A percentile compares a stretch with the other conserved stretches of the same genome.
These are phyloP conservation scores for Thryonomys swinderianus DNA, from an alignment of 2,113 vertebrate genomes.

Conservation along the genomic window DNA sequence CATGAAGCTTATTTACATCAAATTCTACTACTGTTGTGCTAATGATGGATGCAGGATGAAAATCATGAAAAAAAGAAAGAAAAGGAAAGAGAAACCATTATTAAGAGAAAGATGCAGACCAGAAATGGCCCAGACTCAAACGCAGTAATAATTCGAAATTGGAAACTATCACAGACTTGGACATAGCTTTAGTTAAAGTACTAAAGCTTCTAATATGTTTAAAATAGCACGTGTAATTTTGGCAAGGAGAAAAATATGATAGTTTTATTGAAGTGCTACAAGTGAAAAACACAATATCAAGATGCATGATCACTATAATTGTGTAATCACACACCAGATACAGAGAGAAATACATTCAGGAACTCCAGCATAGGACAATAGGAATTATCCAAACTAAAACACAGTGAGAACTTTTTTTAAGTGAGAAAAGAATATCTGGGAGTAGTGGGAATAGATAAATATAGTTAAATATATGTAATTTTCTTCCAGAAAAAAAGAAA, in stretches of 20 bases:
- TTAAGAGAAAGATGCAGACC: background rate
- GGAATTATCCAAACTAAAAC: background rate
- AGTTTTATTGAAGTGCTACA: background rate
- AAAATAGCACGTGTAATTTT: background rate
- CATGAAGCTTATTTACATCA: background rate
- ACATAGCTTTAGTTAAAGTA: background rate
- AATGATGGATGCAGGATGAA: background rate
- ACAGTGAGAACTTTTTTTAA: background rate
- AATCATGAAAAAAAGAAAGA: background rate
- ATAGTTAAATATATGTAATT: background rate
- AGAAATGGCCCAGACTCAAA: background rate
- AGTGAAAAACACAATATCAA: background rate
- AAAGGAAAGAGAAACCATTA: background rate
- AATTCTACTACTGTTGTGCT: background rate
- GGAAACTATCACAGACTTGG: background rate
- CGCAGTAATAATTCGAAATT: background rate
- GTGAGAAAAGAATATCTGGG: background rate
- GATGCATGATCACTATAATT: background rate
- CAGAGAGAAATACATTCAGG: background rate
- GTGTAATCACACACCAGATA: background rate
- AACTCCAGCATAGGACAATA: background rate
- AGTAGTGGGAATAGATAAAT: background rate
- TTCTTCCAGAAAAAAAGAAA: background rate
- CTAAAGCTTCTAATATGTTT: background rate
- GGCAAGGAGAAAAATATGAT: background rate